Percentiles rank a stretch among this genome's conserved stretches.
Evolutionary conservation across 2,113 vertebrate genomes (phyloP).

Genomic region (Tragelaphus strepsiceros): DNA sequence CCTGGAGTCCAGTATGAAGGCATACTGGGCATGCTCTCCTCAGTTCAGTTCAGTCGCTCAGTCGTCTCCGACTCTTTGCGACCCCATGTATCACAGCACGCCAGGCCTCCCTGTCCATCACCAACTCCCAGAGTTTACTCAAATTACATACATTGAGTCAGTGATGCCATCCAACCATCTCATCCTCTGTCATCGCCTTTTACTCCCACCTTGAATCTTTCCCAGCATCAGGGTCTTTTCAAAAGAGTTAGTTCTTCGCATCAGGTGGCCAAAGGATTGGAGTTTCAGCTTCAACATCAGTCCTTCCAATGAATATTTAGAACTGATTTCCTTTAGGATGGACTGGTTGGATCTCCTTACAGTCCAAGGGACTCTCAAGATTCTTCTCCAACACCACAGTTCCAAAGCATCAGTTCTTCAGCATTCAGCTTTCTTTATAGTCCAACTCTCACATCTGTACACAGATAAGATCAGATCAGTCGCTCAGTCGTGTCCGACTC

Average conservation of each 20-base stretch:
- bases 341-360: background rate
- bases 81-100: accelerated
- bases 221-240: background rate
- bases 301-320: background rate
- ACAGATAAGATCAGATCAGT: too few relatives aligned
- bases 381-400: background rate
- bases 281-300: background rate
- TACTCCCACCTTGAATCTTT: background rate
- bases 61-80: accelerated
- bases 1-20: background rate
- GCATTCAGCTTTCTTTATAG: background rate
- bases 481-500: too few relatives aligned
- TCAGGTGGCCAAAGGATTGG: background rate
- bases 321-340: background rate
- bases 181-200: background rate
- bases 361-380: background rate
- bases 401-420: background rate
- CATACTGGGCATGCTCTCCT: accelerated
- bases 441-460: background rate
- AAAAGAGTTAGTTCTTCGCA: background rate
- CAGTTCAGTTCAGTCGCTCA: background rate
- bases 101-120: background rate
- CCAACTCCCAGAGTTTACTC: background rate
- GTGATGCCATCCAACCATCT: background rate
- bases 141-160: accelerated